phyloP scores from a whole-genome alignment of 30 jellyfish, hydroid and myxozoan species.

The Pelagia noctiluca region DNA sequence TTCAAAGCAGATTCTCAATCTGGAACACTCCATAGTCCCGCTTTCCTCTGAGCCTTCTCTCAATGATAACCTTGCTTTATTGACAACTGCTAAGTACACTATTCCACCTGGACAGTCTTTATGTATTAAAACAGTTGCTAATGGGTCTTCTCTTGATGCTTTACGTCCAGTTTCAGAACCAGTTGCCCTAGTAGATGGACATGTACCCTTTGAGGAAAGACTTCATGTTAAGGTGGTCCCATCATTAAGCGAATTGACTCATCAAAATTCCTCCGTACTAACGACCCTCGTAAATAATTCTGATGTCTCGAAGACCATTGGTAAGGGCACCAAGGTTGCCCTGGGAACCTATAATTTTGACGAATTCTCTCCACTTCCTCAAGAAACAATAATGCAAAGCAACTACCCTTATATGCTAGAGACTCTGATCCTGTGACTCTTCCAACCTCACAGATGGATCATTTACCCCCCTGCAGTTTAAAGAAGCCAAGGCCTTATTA shows the following conservation, averaged over 20 bases:
- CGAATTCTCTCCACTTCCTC: not conserved
- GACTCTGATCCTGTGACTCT: not conserved
- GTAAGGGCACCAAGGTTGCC: conserved; percentile 30
- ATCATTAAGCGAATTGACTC: not conserved
- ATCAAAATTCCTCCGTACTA: not conserved
- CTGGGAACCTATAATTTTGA: conserved; percentile 11
- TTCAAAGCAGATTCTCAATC: conserved; percentile 36
- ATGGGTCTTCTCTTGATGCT: conserved; percentile 19
- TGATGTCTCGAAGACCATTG: conserved; percentile 24
- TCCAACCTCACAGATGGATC: conserved; percentile 3
- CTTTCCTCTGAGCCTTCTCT: conserved; percentile 22
- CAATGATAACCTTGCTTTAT: not conserved
- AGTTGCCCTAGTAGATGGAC: conserved; percentile 5
- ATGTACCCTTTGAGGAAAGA: conserved; percentile 11
- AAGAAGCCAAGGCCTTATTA: conserved; percentile 17
- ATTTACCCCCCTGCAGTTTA: conserved; percentile 15
- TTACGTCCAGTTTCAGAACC: not conserved
- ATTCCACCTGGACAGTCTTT: conserved; percentile 38
- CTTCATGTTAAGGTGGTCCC: conserved; percentile 5
- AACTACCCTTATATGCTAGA: not conserved
- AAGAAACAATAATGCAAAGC: not conserved
- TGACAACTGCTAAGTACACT: not conserved
- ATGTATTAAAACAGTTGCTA: not conserved
- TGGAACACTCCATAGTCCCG: conserved; percentile 32
- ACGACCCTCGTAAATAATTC: not conserved